Percentiles rank a stretch among this genome's conserved stretches.
Evolutionary conservation across 2,888 invertebrate species (phyloP).

Genomic region (Therioaphis trifolii): DNA sequence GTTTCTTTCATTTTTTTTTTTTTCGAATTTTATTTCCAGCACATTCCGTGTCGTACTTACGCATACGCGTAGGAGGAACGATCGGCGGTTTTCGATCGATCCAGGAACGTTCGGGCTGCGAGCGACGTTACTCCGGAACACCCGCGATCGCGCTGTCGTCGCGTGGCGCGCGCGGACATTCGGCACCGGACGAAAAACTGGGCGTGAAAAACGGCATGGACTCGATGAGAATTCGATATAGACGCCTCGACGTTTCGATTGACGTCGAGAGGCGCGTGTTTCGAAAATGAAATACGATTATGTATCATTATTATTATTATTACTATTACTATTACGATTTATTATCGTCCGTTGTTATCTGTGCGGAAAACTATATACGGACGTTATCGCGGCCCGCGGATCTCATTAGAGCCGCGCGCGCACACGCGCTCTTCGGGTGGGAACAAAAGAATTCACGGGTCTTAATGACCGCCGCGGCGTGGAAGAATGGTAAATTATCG

Average conservation of each 20-base stretch:
- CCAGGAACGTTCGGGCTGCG: too few relatives aligned
- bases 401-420: slow-evolving; percentile 11
- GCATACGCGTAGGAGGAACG: too few relatives aligned
- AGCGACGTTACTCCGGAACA: neutral
- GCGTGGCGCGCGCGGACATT: neutral
- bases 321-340: neutral
- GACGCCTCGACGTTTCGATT: too few relatives aligned
- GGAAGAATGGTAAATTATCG: slow-evolving; percentile 48
- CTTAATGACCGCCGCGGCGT: slow-evolving; percentile 22
- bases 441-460: slow-evolving; percentile 38
- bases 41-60: too few relatives aligned
- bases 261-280: too few relatives aligned
- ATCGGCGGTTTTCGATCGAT: too few relatives aligned
- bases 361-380: neutral
- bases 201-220: neutral
- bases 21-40: too few relatives aligned
- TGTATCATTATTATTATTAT: neutral
- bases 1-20: too few relatives aligned
- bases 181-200: neutral
- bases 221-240: neutral
- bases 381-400: slow-evolving; percentile 2
- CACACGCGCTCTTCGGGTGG: neutral
- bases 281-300: neutral
- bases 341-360: neutral
- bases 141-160: neutral